Conservation (phyloP, 2,113 vertebrate species). For the Oryzias woworae region DNA sequence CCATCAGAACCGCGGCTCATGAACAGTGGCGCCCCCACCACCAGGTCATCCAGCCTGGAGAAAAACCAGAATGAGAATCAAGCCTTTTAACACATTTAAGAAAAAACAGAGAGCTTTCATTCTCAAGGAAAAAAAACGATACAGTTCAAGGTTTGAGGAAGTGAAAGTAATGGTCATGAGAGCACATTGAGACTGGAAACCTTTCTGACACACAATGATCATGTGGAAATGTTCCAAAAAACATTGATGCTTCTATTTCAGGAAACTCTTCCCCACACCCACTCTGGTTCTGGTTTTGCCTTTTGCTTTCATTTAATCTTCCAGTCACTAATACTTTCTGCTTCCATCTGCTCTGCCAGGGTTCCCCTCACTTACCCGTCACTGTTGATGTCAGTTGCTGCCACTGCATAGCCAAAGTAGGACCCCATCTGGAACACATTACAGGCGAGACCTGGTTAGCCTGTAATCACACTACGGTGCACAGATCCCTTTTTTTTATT, state of each 20-base stretch:
- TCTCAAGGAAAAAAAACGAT: background rate
- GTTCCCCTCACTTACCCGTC: conserved; percentile 82
- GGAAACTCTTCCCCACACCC: conserved; percentile 1
- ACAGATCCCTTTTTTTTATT: conserved; percentile 43
- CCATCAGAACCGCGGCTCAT: conserved; percentile 82
- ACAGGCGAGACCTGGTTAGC: conserved; percentile 51
- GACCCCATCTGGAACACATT: conserved; percentile 87
- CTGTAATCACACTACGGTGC: conserved; percentile 51
- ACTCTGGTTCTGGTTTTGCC: conserved; percentile 1
- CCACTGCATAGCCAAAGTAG: conserved; percentile 89
- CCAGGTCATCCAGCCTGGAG: conserved; percentile 82
- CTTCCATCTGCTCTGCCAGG: conserved; percentile 18
- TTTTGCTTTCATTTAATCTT: conserved; percentile 3
- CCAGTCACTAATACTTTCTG: background rate
- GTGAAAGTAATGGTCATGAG: conserved; percentile 4
- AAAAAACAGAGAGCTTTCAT: too few relatives aligned
- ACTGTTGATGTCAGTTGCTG: conserved; percentile 85
- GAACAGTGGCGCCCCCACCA: conserved; percentile 87
- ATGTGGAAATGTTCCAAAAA: conserved; percentile 3
- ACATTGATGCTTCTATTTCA: background rate
- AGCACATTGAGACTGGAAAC: background rate
- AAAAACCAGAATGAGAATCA: background rate
- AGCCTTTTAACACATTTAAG: background rate
- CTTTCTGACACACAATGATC: conserved; percentile 20
- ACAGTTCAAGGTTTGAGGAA: conserved; percentile 3